These are phyloP conservation scores for Crypturellus undulatus DNA, from an alignment of 2,113 vertebrate species.

Conservation along the genomic window DNA sequence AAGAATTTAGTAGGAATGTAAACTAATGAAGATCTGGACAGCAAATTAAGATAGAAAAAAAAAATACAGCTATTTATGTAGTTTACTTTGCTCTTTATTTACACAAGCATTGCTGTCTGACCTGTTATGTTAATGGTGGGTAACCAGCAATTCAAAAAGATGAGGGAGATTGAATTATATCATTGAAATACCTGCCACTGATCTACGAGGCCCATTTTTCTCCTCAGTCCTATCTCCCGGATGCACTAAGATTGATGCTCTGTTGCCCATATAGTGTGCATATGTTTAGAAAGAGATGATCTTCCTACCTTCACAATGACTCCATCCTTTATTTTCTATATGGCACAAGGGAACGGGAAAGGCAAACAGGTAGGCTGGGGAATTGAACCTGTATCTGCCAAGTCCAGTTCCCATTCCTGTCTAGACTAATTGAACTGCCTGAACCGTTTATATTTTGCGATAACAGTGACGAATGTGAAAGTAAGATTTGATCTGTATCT, in stretches of 20 bases:
- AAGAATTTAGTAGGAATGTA: background rate
- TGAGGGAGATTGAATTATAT: background rate
- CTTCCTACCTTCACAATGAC: background rate
- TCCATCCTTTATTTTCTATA: background rate
- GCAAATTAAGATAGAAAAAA: background rate
- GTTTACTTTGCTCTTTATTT: background rate
- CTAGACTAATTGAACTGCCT: background rate
- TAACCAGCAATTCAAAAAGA: background rate
- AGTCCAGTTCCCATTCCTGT: background rate
- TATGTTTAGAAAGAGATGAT: background rate
- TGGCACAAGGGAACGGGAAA: background rate
- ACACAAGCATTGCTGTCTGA: background rate
- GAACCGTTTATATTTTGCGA: background rate
- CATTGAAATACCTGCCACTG: background rate
- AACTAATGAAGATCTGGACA: background rate
- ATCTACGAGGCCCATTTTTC: background rate
- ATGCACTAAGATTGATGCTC: background rate
- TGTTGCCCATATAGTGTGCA: background rate
- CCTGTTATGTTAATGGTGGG: background rate
- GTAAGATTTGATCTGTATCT: background rate
- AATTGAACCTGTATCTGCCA: background rate
- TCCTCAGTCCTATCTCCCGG: background rate
- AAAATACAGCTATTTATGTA: background rate
- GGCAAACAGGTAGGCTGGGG: background rate
- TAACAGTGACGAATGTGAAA: background rate